phyloP scores from a whole-genome alignment of 2,113 vertebrate genomes.

The Halichoeres trimaculatus region DNA sequence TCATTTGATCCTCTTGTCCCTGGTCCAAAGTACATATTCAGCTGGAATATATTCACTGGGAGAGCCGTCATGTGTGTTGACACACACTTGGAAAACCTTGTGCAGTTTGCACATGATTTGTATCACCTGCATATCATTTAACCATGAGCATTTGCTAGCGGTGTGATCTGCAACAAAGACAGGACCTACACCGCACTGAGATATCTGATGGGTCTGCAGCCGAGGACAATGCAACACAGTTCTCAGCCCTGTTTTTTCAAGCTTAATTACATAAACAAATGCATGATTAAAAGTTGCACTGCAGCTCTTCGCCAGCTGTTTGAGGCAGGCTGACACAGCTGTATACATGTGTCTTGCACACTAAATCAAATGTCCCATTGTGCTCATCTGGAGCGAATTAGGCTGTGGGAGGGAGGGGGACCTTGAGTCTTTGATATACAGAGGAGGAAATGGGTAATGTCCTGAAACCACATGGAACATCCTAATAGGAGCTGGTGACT shows the following conservation, averaged over 20 bases:
- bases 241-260: slow-evolving; percentile 12
- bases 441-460: slow-evolving; percentile 82
- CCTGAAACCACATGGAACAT: slow-evolving; percentile 78
- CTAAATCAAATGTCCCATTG: slow-evolving; percentile 81
- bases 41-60: slow-evolving; percentile 60
- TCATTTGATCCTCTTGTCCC: slow-evolving; percentile 58
- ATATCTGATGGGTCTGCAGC: slow-evolving; percentile 64
- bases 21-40: slow-evolving; percentile 67
- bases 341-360: slow-evolving; percentile 78
- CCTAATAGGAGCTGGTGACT: slow-evolving; percentile 77
- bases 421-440: slow-evolving; percentile 77
- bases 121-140: slow-evolving; percentile 76
- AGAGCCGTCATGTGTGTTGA: slow-evolving; percentile 69
- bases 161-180: slow-evolving; percentile 58
- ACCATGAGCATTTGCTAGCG: slow-evolving; percentile 49
- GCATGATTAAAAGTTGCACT: slow-evolving; percentile 77
- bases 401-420: slow-evolving; percentile 47
- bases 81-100: slow-evolving; percentile 72
- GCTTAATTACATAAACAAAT: slow-evolving; percentile 81
- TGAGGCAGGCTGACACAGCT: slow-evolving; percentile 74
- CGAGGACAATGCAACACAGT: slow-evolving; percentile 57
- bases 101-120: slow-evolving; percentile 69
- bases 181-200: slow-evolving; percentile 67
- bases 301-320: slow-evolving; percentile 70
- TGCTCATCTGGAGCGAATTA: slow-evolving; percentile 82